phyloP scores from a whole-genome alignment of 2,113 vertebrate genomes.

The Ranitomeya variabilis region DNA sequence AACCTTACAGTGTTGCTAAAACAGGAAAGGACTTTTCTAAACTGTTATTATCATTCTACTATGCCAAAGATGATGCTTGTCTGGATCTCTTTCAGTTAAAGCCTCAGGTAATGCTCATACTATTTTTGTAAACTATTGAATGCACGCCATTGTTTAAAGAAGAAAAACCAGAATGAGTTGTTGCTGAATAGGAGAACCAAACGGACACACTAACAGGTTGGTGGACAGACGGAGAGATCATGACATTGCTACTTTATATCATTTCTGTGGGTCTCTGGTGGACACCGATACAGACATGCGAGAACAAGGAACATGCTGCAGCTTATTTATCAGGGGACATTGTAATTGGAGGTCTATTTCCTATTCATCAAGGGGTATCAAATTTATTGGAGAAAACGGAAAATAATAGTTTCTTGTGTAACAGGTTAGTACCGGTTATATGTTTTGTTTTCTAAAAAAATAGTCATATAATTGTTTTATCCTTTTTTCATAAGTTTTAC shows the following conservation, averaged over 20 bases:
- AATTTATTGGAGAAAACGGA: conserved; percentile 9
- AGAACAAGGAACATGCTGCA: background rate
- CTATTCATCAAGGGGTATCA: conserved; percentile 61
- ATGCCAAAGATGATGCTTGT: background rate
- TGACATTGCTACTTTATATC: background rate
- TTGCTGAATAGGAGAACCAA: background rate
- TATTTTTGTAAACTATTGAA: background rate
- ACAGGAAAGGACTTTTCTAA: too few relatives aligned
- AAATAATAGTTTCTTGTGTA: background rate
- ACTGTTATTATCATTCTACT: background rate
- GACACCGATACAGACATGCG: background rate
- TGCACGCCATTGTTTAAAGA: background rate
- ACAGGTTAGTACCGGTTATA: background rate
- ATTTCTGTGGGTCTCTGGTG: background rate
- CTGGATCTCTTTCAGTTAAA: background rate
- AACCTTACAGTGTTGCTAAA: too few relatives aligned
- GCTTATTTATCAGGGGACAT: conserved; percentile 63
- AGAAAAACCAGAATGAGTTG: background rate
- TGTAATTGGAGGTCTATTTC: conserved; percentile 66
- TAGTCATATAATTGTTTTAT: too few relatives aligned
- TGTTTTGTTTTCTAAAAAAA: background rate
- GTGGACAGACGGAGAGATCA: background rate
- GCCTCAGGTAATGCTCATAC: background rate
- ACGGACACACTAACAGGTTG: background rate
- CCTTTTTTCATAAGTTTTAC: too few relatives aligned